These are phyloP conservation scores for Drosophila lutescens DNA, from an alignment of 2,888 invertebrate species.

Conservation along the genomic window DNA sequence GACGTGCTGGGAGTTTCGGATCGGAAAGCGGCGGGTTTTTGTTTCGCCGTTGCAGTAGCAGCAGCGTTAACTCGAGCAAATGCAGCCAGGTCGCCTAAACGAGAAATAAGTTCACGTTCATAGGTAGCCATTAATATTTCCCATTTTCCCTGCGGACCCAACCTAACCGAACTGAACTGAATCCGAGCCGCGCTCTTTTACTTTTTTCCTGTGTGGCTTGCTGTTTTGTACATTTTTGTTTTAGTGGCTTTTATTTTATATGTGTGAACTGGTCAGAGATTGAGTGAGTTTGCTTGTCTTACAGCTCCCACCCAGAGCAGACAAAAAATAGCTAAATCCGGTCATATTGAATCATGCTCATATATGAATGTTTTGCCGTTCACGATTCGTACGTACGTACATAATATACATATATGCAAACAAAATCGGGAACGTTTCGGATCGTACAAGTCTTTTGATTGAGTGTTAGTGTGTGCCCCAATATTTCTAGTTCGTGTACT, in stretches of 20 bases:
- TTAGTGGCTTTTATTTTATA: conserved; percentile 1
- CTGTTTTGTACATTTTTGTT: conserved; percentile 4
- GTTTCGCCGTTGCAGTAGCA: conserved; percentile 33
- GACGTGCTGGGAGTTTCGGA: conserved; percentile 76
- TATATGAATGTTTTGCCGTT: conserved; percentile 3
- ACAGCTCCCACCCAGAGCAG: conserved; percentile 5
- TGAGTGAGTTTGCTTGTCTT: conserved; percentile 23
- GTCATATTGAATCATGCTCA: conserved; percentile 21
- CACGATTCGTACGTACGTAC: conserved; percentile 1
- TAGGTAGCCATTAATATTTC: conserved; percentile 30
- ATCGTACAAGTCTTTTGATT: conserved; percentile 24
- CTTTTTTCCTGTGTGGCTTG: conserved; percentile 7
- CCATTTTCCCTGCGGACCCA: conserved; percentile 5
- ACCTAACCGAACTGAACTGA: not conserved
- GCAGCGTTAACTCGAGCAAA: conserved; percentile 27
- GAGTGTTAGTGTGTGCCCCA: conserved; percentile 7
- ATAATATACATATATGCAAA: conserved; percentile 22
- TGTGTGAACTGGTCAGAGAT: conserved; percentile 11
- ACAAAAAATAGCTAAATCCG: conserved; percentile 4
- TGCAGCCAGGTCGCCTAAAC: conserved; percentile 37
- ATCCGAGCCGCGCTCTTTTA: conserved; percentile 24
- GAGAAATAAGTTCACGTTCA: conserved; percentile 52
- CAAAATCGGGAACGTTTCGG: conserved; percentile 40
- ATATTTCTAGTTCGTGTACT: conserved; percentile 47
- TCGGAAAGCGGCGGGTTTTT: conserved; percentile 55